A percentile compares a stretch with the other conserved stretches of the same genome.
Evolutionary conservation across 2,113 vertebrate species (phyloP).

Genomic region (Lethenteron reissneri): DNA sequence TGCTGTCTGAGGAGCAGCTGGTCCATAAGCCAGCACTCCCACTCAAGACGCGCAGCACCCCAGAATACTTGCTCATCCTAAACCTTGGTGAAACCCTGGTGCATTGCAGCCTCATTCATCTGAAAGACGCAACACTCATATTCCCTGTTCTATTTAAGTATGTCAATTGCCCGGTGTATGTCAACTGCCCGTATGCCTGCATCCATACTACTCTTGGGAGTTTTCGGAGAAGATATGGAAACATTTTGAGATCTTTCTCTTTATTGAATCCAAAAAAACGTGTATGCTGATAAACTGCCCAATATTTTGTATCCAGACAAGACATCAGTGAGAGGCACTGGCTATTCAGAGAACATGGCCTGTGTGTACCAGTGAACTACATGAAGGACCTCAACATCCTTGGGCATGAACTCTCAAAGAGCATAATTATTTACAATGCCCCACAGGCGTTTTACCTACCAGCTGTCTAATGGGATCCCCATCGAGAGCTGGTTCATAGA

Average conservation of each 20-base stretch:
- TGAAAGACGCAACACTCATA: slow-evolving; percentile 91
- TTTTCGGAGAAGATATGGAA: slow-evolving; percentile 97
- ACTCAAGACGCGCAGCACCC: slow-evolving; percentile 93
- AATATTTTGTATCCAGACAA: slow-evolving; percentile 98
- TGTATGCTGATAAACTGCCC: slow-evolving; percentile 94
- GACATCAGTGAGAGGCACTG: slow-evolving; percentile 94
- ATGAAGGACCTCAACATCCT: slow-evolving; percentile 98
- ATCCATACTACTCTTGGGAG: slow-evolving; percentile 79
- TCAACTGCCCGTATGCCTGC: slow-evolving; percentile 37
- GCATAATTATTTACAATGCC: slow-evolving; percentile 98
- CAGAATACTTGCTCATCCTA: slow-evolving; percentile 85
- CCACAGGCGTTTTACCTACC: slow-evolving; percentile 71
- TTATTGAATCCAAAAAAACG: slow-evolving; percentile 94
- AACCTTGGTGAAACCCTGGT: slow-evolving; percentile 97
- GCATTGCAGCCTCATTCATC: slow-evolving; percentile 92
- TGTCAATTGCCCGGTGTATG: slow-evolving; percentile 95
- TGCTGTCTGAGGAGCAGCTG: slow-evolving; percentile 84
- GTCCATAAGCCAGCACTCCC: slow-evolving; percentile 87
- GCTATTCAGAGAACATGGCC: slow-evolving; percentile 93
- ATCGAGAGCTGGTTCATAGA: slow-evolving; percentile 99
- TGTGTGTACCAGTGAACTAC: slow-evolving; percentile 97
- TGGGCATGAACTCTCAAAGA: slow-evolving; percentile 95
- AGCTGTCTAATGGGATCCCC: slow-evolving; percentile 97
- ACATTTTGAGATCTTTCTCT: slow-evolving; percentile 99
- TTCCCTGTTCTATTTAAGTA: slow-evolving; percentile 98